Evolutionary conservation across 2,113 vertebrate genomes (phyloP), one percentile per base, ranked within the genome.

Genomic region (Myotis yumanensis): DNA sequence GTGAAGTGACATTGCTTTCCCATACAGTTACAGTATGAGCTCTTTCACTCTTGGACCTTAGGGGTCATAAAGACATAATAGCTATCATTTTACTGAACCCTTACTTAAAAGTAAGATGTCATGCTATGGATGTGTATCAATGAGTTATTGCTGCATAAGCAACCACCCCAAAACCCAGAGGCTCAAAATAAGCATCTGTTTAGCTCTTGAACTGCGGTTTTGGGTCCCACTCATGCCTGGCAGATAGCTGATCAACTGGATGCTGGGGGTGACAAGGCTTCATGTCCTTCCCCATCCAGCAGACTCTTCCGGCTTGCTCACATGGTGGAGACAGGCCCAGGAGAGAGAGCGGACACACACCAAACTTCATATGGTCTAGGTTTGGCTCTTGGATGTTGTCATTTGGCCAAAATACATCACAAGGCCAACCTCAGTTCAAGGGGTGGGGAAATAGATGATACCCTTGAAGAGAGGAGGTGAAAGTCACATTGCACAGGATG

Each of bases 401-500:
- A 20, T 5, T 81, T 7, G 5, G 54, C 89, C 43, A 75, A 17
- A 85, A 90, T 23, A 76, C 72, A 79, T 83, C 85, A 85, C 59
- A 86, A 62, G 43, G 5, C 69, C 76, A 69, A 14, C 37, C 59
- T 35, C 23, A 68, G 48, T 77, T 88, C 32, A 79, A 82, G 79
- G 32, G 37, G 4, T 73, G 3, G 81, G 48, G 52, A 25, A 52
- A 82, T 37, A 72, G 85, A 66, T 57, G 83, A 37, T 89, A 11
- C n/a, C 73, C 79, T 91, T 81, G 52, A 94, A 94, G 71, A 79
- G 9, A 64, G 46, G 59, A 87, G 71, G 52, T 85, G 46, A 86
- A 79, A 79, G 59, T 91, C 37, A 11, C 69, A 66, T 93, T 28
- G 25, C 68, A 40, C 77, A 88, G 68, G 57, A 7, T 4, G 1